phyloP scores from a whole-genome alignment of 2,797 vertebrate genomes.

The Garrulus glandarius region DNA sequence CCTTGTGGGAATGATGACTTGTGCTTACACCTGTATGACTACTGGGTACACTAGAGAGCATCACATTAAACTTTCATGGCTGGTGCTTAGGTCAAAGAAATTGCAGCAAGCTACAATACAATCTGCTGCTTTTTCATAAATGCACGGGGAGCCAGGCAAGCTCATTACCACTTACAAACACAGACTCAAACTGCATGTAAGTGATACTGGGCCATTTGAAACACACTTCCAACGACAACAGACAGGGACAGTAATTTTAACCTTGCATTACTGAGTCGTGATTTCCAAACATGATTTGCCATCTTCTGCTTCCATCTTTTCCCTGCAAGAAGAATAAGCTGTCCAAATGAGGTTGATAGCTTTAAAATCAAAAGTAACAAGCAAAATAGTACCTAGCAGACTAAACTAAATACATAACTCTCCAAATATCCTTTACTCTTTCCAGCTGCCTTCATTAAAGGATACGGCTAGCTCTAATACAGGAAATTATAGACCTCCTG shows the following conservation, averaged over 20 bases:
- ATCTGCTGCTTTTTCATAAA: background rate
- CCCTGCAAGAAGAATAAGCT: background rate
- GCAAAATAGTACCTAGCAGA: background rate
- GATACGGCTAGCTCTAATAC: slow-evolving; percentile 8
- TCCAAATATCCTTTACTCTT: slow-evolving; percentile 23
- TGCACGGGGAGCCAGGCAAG: background rate
- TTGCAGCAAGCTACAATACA: background rate
- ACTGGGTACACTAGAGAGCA: background rate
- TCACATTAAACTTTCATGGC: slow-evolving; percentile 9
- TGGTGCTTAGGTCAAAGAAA: slow-evolving; percentile 18
- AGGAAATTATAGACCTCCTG: slow-evolving; percentile 70
- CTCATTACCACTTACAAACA: slow-evolving; percentile 39
- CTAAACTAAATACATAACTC: slow-evolving; percentile 8
- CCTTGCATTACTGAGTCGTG: background rate
- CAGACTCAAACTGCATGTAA: background rate
- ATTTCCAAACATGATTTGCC: background rate
- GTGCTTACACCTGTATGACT: background rate
- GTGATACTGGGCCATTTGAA: background rate
- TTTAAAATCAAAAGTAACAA: slow-evolving; percentile 50
- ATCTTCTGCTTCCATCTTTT: background rate
- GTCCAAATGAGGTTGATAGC: background rate
- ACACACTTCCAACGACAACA: background rate
- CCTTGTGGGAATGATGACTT: background rate
- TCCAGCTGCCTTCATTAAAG: slow-evolving; percentile 43
- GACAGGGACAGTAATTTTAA: slow-evolving; percentile 11